Base-by-base conservation (phyloP, 2,113 vertebrate genomes). In the Pionites leucogaster region DNA sequence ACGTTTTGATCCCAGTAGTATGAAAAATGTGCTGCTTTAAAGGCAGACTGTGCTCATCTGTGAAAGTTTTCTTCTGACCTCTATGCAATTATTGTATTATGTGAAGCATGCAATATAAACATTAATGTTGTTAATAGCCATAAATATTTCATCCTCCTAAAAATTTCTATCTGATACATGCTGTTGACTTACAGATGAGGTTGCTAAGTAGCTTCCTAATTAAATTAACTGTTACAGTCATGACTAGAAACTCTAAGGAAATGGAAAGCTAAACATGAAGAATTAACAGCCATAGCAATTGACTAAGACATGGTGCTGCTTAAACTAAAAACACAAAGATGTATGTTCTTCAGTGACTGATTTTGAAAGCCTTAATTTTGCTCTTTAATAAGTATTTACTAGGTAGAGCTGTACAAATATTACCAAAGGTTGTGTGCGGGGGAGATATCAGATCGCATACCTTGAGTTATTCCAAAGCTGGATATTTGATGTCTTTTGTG, bases 151-250 rank as follows among this genome's bases (percentile, higher is more conserved):
- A 15, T 37, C 35, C 63, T 75, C 20, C 85, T 93, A 50, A 93
- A 94, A 82, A 70, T 77, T 90, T 93, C 33, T 59, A 2, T 82
- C 71, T 86, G 72, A 88, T 93, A 53, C 22, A 2, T 63, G 76
- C 42, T 86, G 82, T 55, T 96, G 79, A 71, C 79, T 95, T 96
- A 75, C 71, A 75, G 68, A 86, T 94, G 79, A 86, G 60, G 35
- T 83, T 96, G 42, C 90, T 83, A 62, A 91, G 62, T 80, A 50
- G 71, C 23, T 90, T 49, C 14, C 41, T 93, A 75, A 83, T 90
- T 50, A 90, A 92, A 92, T 94, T 86, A 93, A 49, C 71, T 77
- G 50, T 75, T 95, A 29, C 23, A 64, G 71, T 93, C 68, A 71
- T 0, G 5, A 46, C 46, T 81, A 67, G 71, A 80, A 79, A 64